Evolutionary conservation across 2,113 vertebrate species (phyloP).

Genomic region (Sapayoa aenigma): DNA sequence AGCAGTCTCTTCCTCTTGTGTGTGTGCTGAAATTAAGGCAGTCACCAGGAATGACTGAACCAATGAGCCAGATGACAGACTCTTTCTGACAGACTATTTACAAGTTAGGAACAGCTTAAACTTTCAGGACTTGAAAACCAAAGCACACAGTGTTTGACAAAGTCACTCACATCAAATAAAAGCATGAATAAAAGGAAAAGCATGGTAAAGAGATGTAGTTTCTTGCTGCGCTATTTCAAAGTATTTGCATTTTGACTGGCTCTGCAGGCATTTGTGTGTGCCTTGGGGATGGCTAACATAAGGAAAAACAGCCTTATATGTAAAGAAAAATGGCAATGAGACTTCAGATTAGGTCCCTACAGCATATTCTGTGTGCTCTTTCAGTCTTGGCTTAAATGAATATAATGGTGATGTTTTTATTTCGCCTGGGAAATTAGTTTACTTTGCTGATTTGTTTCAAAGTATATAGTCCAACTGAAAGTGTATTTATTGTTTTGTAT

Average conservation of each 20-base stretch:
- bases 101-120: background rate
- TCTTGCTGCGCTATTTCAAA: background rate
- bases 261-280: accelerated
- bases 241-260: background rate
- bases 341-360: background rate
- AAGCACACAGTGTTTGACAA: background rate
- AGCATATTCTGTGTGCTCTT: background rate
- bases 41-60: background rate
- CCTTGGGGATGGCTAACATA: background rate
- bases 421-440: background rate
- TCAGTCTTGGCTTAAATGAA: background rate
- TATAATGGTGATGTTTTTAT: background rate
- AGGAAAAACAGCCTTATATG: background rate
- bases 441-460: background rate
- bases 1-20: background rate
- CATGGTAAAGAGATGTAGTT: background rate
- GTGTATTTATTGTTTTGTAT: background rate
- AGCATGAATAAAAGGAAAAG: background rate
- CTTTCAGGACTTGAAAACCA: background rate
- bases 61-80: background rate
- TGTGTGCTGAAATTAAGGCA: background rate
- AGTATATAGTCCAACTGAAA: background rate
- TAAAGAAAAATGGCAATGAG: background rate
- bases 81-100: background rate
- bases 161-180: background rate